Percentiles rank a stretch among this genome's conserved stretches.
These are phyloP conservation scores for Sarcophaga peregrina DNA, from an alignment of 1,140 invertebrate genomes.

Conservation along the genomic window DNA sequence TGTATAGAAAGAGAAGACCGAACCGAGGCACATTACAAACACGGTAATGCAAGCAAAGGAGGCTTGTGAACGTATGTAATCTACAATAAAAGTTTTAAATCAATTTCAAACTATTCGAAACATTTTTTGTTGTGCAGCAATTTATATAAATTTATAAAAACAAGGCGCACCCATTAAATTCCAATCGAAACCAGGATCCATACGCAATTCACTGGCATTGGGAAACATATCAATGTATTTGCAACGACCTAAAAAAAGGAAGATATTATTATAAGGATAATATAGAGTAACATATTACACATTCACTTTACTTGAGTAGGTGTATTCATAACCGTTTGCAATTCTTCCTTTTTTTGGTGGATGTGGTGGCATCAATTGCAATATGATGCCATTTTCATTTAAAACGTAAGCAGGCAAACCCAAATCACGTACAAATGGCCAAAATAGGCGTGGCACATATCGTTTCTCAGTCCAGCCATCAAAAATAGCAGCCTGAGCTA, in stretches of 20 bases:
- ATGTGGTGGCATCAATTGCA: slow-evolving; percentile 58
- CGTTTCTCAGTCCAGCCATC: slow-evolving; percentile 58
- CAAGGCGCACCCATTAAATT: slow-evolving; percentile 71
- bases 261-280: too few species aligned
- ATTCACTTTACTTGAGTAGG: slow-evolving; percentile 55
- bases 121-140: slow-evolving; percentile 41
- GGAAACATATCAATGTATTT: slow-evolving; percentile 73
- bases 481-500: slow-evolving; percentile 58
- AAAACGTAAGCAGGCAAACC: slow-evolving; percentile 52
- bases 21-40: slow-evolving; percentile 82
- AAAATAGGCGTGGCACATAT: slow-evolving; percentile 55
- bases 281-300: too few species aligned
- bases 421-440: slow-evolving; percentile 59
- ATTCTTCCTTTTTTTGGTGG: slow-evolving; percentile 56
- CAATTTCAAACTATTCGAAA: not conserved
- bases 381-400: slow-evolving; percentile 59
- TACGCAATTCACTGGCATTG: slow-evolving; percentile 67
- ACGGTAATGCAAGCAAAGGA: slow-evolving; percentile 87
- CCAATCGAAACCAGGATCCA: slow-evolving; percentile 70
- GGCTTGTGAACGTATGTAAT: slow-evolving; percentile 84
- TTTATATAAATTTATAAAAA: not conserved
- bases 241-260: slow-evolving; percentile 70
- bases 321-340: slow-evolving; percentile 57
- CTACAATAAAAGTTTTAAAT: slow-evolving; percentile 69
- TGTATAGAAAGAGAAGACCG: slow-evolving; percentile 86